Evolutionary conservation across 2,113 vertebrate species (phyloP).

Genomic region (Ailuropoda melanoleuca): DNA sequence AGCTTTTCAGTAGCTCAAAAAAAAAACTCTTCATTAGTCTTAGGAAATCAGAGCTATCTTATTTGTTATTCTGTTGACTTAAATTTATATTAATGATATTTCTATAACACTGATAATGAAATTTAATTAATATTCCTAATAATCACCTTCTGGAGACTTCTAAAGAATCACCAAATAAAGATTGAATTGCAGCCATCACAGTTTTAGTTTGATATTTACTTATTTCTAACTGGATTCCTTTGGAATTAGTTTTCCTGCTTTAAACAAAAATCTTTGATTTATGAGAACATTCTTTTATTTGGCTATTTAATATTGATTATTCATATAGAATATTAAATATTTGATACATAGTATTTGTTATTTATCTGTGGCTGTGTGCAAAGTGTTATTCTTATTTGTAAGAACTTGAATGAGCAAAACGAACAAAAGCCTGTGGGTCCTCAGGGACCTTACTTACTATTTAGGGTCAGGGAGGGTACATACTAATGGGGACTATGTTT

Average conservation of each 20-base stretch:
- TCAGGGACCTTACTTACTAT: background rate
- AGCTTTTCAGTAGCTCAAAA: constrained; percentile 5
- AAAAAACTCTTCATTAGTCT: background rate
- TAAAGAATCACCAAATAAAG: constrained; percentile 31
- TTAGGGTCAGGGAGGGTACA: background rate
- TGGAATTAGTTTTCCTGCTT: constrained; percentile 29
- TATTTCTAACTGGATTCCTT: background rate
- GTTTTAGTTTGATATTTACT: constrained; percentile 42
- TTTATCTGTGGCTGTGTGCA: background rate
- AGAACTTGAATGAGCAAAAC: background rate
- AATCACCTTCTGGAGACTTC: background rate
- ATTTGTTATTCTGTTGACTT: constrained; percentile 47
- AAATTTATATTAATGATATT: constrained; percentile 13
- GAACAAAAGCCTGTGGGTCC: background rate
- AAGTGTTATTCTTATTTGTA: background rate
- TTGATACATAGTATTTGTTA: background rate
- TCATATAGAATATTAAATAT: background rate
- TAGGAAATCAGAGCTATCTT: constrained; percentile 17
- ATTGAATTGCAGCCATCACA: background rate
- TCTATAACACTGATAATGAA: background rate
- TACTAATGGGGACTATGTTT: background rate
- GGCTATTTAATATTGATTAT: background rate
- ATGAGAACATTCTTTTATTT: background rate
- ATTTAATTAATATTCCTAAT: constrained; percentile 18
- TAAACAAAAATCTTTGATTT: constrained; percentile 31